Conservation (phyloP, 2,113 vertebrate genomes). For the Erythrolamprus reginae region DNA sequence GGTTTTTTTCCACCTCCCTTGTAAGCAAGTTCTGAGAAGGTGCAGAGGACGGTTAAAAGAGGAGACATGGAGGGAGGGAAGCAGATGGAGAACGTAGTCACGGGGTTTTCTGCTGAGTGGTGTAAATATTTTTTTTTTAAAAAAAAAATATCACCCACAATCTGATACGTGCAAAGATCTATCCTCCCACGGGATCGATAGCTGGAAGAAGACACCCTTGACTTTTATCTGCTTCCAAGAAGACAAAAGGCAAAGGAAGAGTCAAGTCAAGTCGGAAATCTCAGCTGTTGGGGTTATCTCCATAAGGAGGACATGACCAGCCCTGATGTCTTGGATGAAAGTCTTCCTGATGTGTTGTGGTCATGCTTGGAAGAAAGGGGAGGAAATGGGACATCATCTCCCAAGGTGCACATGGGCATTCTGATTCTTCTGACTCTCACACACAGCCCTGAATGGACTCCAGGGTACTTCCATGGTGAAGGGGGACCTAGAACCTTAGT, state of each 20-base stretch:
- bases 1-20: background rate
- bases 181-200: slow-evolving; percentile 53
- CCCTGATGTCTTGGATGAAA: background rate
- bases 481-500: background rate
- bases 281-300: background rate
- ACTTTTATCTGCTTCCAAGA: background rate
- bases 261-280: background rate
- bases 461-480: background rate
- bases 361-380: background rate
- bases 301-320: background rate
- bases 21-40: slow-evolving; percentile 45
- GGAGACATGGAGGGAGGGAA: background rate
- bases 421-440: background rate
- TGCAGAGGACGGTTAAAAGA: slow-evolving; percentile 65
- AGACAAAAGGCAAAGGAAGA: background rate
- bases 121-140: too few relatives aligned
- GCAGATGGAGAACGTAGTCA: background rate
- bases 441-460: background rate
- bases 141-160: slow-evolving; percentile 50
- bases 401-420: background rate
- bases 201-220: slow-evolving; percentile 35
- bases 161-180: slow-evolving; percentile 43
- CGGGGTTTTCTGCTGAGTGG: slow-evolving; percentile 62
- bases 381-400: background rate
- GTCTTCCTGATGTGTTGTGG: background rate